Percentiles rank a stretch among this genome's conserved stretches.
Evolutionary conservation across 2,113 vertebrate genomes (phyloP).

Genomic region (Sylvia atricapilla): DNA sequence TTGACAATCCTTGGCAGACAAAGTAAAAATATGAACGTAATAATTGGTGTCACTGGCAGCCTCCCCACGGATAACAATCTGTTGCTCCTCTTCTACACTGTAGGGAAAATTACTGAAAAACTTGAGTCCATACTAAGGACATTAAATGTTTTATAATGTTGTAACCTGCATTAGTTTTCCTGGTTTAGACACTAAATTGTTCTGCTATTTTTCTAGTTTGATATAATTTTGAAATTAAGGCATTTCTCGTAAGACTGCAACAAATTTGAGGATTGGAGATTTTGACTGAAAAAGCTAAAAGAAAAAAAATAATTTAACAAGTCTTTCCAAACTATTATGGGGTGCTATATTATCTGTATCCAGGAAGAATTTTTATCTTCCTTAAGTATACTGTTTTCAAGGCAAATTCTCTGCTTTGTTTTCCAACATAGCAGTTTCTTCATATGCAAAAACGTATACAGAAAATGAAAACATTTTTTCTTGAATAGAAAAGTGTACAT

Average conservation of each 20-base stretch:
- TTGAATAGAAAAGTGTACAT: not conserved
- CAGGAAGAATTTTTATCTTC: not conserved
- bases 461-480: not conserved
- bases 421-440: not conserved
- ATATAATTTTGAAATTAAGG: not conserved
- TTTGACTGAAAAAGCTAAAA: not conserved
- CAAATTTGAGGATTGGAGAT: not conserved
- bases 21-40: not conserved
- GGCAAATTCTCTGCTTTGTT: not conserved
- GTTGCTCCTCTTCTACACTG: not conserved
- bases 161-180: not conserved
- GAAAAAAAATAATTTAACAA: not conserved
- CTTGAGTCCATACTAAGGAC: not conserved
- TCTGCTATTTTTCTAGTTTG: not conserved
- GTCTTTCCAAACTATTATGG: not conserved
- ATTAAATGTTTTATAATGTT: not conserved
- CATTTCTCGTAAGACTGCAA: not conserved
- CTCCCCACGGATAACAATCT: not conserved
- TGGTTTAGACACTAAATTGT: not conserved
- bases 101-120: not conserved
- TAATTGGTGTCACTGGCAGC: not conserved
- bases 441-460: not conserved
- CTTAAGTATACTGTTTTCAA: not conserved
- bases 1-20: not conserved
- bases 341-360: not conserved